Percentiles rank a stretch among this genome's conserved stretches.
phyloP scores from a whole-genome alignment of 2,113 vertebrate species.

The Seriola aureovittata region DNA sequence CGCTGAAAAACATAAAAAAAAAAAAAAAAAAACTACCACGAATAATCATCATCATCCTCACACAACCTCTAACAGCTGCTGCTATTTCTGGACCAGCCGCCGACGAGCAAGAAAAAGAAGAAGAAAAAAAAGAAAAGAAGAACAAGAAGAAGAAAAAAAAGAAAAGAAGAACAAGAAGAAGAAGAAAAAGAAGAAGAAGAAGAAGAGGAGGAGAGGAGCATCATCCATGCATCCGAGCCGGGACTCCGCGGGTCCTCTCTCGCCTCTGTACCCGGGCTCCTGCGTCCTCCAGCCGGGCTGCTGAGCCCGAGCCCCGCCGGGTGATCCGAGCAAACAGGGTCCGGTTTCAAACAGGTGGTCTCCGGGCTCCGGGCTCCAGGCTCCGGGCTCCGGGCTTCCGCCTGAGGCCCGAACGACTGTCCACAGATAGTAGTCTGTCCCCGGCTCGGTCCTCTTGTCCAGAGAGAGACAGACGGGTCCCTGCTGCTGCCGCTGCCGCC shows the following conservation, averaged over 20 bases:
- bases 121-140: neutral
- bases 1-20: constrained; percentile 22
- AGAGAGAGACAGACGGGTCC: constrained; percentile 20
- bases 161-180: neutral
- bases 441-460: constrained; percentile 39
- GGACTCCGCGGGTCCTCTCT: constrained; percentile 34
- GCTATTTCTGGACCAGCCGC: constrained; percentile 65
- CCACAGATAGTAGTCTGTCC: constrained; percentile 34
- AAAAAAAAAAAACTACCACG: constrained; percentile 28
- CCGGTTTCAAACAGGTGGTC: constrained; percentile 72
- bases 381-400: constrained; percentile 7
- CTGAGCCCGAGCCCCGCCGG: constrained; percentile 1
- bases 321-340: constrained; percentile 32
- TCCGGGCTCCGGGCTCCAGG: constrained; percentile 10
- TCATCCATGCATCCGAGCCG: constrained; percentile 54
- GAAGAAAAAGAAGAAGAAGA: neutral
- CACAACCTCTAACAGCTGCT: constrained; percentile 58
- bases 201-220: neutral
- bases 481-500: constrained; percentile 55
- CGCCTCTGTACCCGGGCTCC: constrained; percentile 25
- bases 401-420: constrained; percentile 26
- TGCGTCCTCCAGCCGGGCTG: constrained; percentile 38
- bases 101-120: constrained; percentile 16
- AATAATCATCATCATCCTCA: constrained; percentile 52
- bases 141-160: neutral